These are phyloP conservation scores for Parnassius apollo DNA, from an alignment of 2,888 invertebrate genomes.

Conservation along the genomic window DNA sequence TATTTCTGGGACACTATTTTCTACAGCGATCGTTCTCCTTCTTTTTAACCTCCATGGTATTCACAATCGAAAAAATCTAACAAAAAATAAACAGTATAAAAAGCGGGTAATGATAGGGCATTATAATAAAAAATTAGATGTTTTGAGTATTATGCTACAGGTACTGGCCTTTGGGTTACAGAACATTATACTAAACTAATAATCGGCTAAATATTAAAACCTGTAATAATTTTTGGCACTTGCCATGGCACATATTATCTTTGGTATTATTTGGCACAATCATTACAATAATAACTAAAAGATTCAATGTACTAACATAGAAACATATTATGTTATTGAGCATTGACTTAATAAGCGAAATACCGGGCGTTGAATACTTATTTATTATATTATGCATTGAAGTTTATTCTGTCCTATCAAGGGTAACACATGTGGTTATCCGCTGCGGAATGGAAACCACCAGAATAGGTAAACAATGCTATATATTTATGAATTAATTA, in stretches of 20 bases:
- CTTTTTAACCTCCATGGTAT: too few species aligned
- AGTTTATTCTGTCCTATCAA: too few species aligned
- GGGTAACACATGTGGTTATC: too few species aligned
- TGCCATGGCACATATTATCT: slow-evolving; percentile 42
- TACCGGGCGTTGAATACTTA: slow-evolving; percentile 74
- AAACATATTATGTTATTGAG: slow-evolving; percentile 55
- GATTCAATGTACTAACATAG: slow-evolving; percentile 50
- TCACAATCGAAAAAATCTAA: not conserved
- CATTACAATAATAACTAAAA: slow-evolving; percentile 41
- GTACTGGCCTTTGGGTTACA: slow-evolving; percentile 67
- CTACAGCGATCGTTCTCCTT: too few species aligned
- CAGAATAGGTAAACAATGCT: too few species aligned
- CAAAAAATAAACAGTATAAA: not conserved
- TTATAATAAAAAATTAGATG: slow-evolving; percentile 42
- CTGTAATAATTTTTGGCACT: slow-evolving; percentile 45
- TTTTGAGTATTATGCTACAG: slow-evolving; percentile 72
- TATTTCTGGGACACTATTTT: too few species aligned
- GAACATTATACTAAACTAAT: slow-evolving; percentile 38
- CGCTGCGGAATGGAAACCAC: too few species aligned
- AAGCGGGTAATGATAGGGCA: slow-evolving; percentile 25
- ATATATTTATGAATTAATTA: too few species aligned
- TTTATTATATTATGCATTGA: slow-evolving; percentile 31
- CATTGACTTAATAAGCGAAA: slow-evolving; percentile 64
- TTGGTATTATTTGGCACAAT: slow-evolving; percentile 59
- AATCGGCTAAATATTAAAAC: slow-evolving; percentile 30